Conservation (phyloP, 2,113 vertebrate genomes). For the Prochilodus magdalenae region DNA sequence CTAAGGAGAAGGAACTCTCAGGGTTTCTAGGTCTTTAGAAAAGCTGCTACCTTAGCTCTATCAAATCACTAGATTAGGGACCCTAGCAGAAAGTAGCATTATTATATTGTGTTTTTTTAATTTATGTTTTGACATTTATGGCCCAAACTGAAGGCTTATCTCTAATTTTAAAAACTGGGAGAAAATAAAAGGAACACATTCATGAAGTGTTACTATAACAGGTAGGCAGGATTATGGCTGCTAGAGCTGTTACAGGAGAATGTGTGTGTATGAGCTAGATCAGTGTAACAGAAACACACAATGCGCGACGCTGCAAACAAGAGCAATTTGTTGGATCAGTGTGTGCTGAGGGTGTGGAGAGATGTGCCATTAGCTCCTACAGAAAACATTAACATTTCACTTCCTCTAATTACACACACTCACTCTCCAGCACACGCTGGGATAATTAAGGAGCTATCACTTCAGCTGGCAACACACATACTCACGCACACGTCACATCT, state of each 20-base stretch:
- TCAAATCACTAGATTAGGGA: too few species aligned
- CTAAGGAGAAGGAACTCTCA: too few species aligned
- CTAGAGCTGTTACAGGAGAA: not conserved
- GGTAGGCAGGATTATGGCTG: too few species aligned
- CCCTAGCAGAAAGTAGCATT: too few species aligned
- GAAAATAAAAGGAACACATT: too few species aligned
- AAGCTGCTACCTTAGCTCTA: too few species aligned
- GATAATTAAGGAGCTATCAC: constrained; percentile 56
- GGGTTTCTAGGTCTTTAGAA: too few species aligned
- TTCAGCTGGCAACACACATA: not conserved
- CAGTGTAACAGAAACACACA: constrained; percentile 31
- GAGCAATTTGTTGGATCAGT: constrained; percentile 33
- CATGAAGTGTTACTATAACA: too few species aligned
- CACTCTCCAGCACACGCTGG: constrained; percentile 48
- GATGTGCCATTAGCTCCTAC: constrained; percentile 56
- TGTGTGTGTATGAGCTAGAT: constrained; percentile 3
- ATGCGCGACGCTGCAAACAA: constrained; percentile 8
- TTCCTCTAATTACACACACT: constrained; percentile 62
- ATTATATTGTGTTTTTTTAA: too few species aligned
- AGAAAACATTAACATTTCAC: constrained; percentile 69
- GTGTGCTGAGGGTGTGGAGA: constrained; percentile 19
- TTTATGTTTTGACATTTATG: too few species aligned
- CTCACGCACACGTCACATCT: constrained; percentile 26
- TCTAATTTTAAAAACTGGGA: too few species aligned
- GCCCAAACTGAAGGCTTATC: too few species aligned